Evolutionary conservation across 2,113 vertebrate species (phyloP).

Genomic region (Pica pica): DNA sequence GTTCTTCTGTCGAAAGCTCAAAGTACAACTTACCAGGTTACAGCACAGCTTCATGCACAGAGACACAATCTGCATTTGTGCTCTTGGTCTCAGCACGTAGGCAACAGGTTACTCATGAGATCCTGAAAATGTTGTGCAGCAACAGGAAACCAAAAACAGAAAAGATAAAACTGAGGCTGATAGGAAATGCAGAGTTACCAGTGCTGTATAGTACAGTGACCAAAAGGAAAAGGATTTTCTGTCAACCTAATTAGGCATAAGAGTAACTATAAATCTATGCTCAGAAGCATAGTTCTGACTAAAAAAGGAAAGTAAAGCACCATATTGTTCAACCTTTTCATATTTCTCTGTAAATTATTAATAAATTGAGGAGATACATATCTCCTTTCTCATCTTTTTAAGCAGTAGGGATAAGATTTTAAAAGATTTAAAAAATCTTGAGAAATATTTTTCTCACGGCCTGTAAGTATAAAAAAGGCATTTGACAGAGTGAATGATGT

Average conservation of each 20-base stretch:
- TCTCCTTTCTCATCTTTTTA: not conserved
- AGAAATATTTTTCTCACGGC: not conserved
- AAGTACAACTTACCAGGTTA: not conserved
- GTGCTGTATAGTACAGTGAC: not conserved
- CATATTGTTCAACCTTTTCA: not conserved
- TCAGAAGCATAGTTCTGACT: not conserved
- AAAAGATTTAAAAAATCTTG: not conserved
- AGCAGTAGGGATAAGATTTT: not conserved
- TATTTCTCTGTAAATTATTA: not conserved
- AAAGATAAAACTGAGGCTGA: not conserved
- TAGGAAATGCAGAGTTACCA: not conserved
- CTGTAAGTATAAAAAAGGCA: not conserved
- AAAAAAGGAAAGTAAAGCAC: not conserved
- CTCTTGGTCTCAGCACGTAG: accelerated
- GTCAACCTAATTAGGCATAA: not conserved
- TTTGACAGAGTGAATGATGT: not conserved
- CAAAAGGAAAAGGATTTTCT: not conserved
- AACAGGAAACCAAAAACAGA: not conserved
- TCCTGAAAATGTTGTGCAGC: not conserved
- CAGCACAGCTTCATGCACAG: not conserved
- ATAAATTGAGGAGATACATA: not conserved
- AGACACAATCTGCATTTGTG: not conserved
- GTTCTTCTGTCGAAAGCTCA: not conserved
- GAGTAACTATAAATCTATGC: not conserved
- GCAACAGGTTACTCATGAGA: not conserved